Evolutionary conservation across 2,888 invertebrate genomes (phyloP).

Genomic region (Lochmaea capreae): DNA sequence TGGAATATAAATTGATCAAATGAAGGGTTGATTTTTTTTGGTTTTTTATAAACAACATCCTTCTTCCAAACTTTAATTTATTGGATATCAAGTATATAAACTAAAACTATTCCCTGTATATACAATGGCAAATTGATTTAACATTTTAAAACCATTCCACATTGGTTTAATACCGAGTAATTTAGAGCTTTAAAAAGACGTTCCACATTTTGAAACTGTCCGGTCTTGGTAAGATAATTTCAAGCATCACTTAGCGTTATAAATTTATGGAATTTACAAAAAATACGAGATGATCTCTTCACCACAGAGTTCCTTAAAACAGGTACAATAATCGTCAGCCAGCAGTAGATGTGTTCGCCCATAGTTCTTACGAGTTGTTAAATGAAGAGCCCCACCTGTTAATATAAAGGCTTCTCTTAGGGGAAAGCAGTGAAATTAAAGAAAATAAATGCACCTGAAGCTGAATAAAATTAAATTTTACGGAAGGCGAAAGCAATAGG

Average conservation of each 20-base stretch:
- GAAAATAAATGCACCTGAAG: neutral
- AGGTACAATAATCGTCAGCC: constrained; percentile 19
- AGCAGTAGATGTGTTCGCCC: constrained; percentile 11
- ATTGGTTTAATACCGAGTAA: neutral
- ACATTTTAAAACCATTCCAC: neutral
- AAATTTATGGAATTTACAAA: constrained; percentile 21
- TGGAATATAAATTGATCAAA: no score
- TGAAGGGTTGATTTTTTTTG: no score
- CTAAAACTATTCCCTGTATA: neutral
- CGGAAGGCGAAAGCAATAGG: neutral
- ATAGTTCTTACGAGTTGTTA: constrained; percentile 28
- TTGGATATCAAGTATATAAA: neutral
- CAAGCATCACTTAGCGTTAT: constrained; percentile 12
- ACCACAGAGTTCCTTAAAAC: constrained; percentile 16
- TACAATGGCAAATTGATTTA: neutral
- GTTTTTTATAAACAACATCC: no score
- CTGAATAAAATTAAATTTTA: neutral
- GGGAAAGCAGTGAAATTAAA: constrained; percentile 21
- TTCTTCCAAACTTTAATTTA: no score
- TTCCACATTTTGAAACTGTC: neutral
- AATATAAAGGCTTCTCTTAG: constrained; percentile 34
- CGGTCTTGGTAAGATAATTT: constrained; percentile 8
- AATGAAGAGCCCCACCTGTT: constrained; percentile 47
- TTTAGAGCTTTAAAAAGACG: neutral
- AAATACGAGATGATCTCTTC: constrained; percentile 9